Evolutionary conservation across 2,113 vertebrate genomes (phyloP), one percentile per base, ranked within the genome.

Genomic region (Dryoscopus gambensis): DNA sequence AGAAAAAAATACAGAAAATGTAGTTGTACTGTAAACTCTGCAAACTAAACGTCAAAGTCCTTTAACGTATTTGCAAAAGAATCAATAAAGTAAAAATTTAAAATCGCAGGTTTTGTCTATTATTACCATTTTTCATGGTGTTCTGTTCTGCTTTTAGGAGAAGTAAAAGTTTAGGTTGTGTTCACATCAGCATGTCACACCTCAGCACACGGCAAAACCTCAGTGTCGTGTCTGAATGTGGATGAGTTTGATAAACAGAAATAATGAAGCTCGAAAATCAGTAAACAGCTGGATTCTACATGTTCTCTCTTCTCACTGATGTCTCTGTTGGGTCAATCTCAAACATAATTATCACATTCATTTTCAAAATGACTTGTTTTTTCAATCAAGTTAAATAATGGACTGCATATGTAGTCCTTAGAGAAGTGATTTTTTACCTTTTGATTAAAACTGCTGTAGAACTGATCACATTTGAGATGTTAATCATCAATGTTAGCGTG

Each of bases 51-150:
- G 2, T 84, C 30, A 5, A 68, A 80, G 53, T 95, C 52, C 31
- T 95, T 89, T 44, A 78, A 47, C 92, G 87, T 93, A 94, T 93
- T 87, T 96, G 92, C 94, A 96, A 96, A 94, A 55, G 62, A 90
- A 85, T 96, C 70, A 97, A 86, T 95, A 95, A 95, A 97, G 57
- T 47, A 78, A 93, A 90, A 35, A 31, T 81, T 47, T 30, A 57
- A 92, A 90, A 86, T 77, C 1, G 0, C 8, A n/a, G 3, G 6
- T 70, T 79, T 62, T 60, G 7, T 71, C 17, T 86, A 0, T 67
- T 91, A 4, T 46, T 78, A 47, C n/a, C 6, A 8, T 53, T 79
- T 77, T 64, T 75, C 15, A 1, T 28, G 21, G 9, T 84, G n/a
- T 68, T 75, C 47, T 76, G 3, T 80, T 70, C 50, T 92, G 63